A percentile compares a stretch with the other conserved stretches of the same genome.
Conservation (phyloP, 2,113 vertebrate genomes). For the Pristiophorus japonicus region DNA sequence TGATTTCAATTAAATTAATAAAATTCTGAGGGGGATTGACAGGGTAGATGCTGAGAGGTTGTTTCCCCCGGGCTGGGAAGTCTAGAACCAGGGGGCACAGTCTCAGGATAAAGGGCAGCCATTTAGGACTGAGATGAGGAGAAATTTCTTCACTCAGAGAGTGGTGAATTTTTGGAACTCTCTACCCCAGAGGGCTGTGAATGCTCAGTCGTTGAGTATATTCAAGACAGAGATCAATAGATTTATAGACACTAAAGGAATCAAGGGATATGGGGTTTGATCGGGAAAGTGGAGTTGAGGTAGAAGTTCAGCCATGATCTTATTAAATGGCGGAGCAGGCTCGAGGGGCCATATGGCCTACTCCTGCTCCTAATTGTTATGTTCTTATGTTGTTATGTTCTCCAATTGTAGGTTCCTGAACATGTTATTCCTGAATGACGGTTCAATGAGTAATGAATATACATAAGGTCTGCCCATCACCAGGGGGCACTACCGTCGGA, state of each 20-base stretch:
- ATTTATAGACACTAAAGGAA: not conserved
- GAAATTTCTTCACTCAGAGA: not conserved
- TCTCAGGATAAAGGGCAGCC: not conserved
- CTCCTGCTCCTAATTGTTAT: too few species aligned
- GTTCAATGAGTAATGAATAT: too few species aligned
- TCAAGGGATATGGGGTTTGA: not conserved
- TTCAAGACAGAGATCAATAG: too few species aligned
- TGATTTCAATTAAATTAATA: not conserved
- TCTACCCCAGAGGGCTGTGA: too few species aligned
- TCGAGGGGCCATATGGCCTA: too few species aligned
- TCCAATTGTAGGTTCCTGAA: too few species aligned
- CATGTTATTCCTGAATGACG: too few species aligned
- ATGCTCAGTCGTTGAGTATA: not conserved
- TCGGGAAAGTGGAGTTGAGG: not conserved
- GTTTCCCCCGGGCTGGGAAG: not conserved
- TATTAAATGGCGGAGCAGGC: too few species aligned
- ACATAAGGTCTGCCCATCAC: too few species aligned
- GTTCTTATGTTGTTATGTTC: too few species aligned
- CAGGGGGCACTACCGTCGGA: too few species aligned
- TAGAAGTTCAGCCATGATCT: not conserved
- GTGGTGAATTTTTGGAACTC: not conserved
- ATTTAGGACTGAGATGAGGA: not conserved
- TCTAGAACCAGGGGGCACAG: not conserved
- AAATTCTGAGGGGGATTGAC: not conserved
- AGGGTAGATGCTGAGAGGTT: not conserved